Evolutionary conservation across 2,797 vertebrate species (phyloP).

Genomic region (Lagocephalus sceleratus): DNA sequence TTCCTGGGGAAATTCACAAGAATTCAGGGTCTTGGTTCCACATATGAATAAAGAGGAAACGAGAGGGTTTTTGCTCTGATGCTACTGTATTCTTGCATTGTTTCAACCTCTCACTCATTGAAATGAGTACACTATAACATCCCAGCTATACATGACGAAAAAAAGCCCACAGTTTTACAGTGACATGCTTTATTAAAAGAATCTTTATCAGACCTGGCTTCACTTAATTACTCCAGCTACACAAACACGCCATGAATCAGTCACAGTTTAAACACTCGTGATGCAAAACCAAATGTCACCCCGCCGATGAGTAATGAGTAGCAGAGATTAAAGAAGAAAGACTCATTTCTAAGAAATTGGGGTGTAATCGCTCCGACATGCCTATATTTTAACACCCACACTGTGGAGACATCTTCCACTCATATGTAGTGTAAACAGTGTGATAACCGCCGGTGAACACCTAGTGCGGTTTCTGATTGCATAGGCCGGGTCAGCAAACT

Average conservation of each 20-base stretch:
- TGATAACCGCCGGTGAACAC: not conserved
- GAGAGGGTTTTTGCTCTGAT: conserved; percentile 9
- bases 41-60: conserved; percentile 32
- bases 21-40: conserved; percentile 26
- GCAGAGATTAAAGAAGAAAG: conserved; percentile 12
- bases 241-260: conserved; percentile 17
- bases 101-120: not conserved
- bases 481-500: conserved; percentile 31
- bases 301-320: conserved; percentile 32
- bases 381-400: conserved; percentile 39
- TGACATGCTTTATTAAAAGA: conserved; percentile 7
- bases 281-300: conserved; percentile 4
- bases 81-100: too few species aligned
- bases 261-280: conserved; percentile 25
- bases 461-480: conserved; percentile 55
- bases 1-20: conserved; percentile 44
- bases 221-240: conserved; percentile 21
- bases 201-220: conserved; percentile 14
- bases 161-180: conserved; percentile 26
- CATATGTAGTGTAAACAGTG: conserved; percentile 28
- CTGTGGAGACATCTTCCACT: conserved; percentile 49
- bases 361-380: conserved; percentile 38
- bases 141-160: conserved; percentile 11
- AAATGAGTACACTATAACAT: conserved; percentile 15
- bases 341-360: conserved; percentile 35